These are phyloP conservation scores for Galendromus occidentalis DNA, from an alignment of 1,140 invertebrate species.

Conservation along the genomic window DNA sequence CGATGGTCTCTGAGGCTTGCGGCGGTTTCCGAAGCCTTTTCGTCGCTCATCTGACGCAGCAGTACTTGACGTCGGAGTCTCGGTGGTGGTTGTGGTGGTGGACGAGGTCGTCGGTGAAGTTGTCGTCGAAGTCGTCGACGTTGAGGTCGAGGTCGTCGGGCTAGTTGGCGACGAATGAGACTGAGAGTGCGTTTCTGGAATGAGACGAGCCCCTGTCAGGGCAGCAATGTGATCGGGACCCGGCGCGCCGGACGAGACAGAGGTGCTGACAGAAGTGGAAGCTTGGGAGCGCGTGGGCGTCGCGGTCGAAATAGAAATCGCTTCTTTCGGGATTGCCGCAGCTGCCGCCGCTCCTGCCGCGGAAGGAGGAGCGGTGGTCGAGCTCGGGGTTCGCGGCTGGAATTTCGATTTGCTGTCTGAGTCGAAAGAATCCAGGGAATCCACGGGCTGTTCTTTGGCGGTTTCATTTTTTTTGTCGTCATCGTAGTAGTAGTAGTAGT, in stretches of 20 bases:
- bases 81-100: not conserved
- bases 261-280: not conserved
- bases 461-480: slow-evolving; percentile 6
- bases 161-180: not conserved
- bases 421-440: slow-evolving; percentile 8
- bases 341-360: not conserved
- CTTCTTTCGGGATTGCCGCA: not conserved
- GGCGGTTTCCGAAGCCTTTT: not conserved
- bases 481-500: slow-evolving; percentile 6
- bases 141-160: not conserved
- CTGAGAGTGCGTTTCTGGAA: not conserved
- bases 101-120: not conserved
- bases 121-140: not conserved
- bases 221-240: not conserved
- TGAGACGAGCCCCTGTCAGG: not conserved
- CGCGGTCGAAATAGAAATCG: not conserved
- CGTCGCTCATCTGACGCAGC: not conserved
- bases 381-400: not conserved
- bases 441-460: not conserved
- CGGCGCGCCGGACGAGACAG: not conserved
- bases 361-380: not conserved
- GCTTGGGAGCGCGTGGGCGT: not conserved
- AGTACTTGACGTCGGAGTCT: not conserved
- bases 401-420: not conserved
- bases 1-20: not conserved